These are phyloP conservation scores for Margaritifera margaritifera DNA, from an alignment of 2,888 invertebrate species.

Conservation along the genomic window DNA sequence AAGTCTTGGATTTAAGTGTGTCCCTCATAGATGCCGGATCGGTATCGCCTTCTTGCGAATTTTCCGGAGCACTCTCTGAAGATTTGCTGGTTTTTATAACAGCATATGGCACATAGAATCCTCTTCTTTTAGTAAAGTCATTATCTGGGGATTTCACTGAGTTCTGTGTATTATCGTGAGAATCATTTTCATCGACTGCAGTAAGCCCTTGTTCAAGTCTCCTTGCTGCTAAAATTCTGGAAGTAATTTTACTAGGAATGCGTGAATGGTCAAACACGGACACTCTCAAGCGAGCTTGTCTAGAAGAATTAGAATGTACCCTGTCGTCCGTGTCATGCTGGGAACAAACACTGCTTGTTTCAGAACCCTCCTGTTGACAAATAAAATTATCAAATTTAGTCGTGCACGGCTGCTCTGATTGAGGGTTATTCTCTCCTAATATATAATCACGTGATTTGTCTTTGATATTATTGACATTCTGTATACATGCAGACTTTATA, in stretches of 20 bases:
- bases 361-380: too few relatives aligned
- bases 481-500: too few relatives aligned
- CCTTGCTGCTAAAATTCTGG: conserved; percentile 10
- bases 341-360: too few relatives aligned
- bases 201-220: conserved; percentile 10
- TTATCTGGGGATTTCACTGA: conserved; percentile 12
- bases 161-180: conserved; percentile 7
- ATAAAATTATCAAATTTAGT: too few relatives aligned
- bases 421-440: too few relatives aligned
- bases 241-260: conserved; percentile 33
- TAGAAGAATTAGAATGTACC: too few relatives aligned
- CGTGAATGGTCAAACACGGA: conserved; percentile 42
- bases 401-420: too few relatives aligned
- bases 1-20: conserved; percentile 25
- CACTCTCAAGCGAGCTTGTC: conserved; percentile 12
- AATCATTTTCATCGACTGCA: conserved; percentile 15
- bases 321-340: too few relatives aligned
- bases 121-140: conserved; percentile 21
- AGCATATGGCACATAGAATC: conserved; percentile 19
- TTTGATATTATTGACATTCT: too few relatives aligned
- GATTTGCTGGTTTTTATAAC: conserved; percentile 20
- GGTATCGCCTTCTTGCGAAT: conserved; percentile 8
- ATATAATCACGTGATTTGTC: too few relatives aligned
- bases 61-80: conserved; percentile 16
- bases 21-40: conserved; percentile 15